Base-by-base conservation (phyloP, 1,140 invertebrate genomes). In the Cydia amplana region DNA sequence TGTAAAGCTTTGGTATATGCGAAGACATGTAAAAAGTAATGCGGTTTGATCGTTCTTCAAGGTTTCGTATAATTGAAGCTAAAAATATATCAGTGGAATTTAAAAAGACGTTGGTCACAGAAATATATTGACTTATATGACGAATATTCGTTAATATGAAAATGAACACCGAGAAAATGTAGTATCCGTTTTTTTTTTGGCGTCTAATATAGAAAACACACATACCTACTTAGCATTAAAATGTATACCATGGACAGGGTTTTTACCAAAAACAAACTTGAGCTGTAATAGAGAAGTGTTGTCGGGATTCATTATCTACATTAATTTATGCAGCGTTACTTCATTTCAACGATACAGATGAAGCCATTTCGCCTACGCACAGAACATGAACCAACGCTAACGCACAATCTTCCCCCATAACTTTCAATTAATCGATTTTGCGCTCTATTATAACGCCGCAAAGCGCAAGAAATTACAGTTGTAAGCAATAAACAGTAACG, bases 341-440 rank as follows among this genome's bases (percentile, higher is more conserved):
- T 23, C n/a, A 51, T 51, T 51, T 51, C 5, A 6, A 51, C 49
- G n/a, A 18, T 60, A 60, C 5, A 23, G 18, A 60, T 60, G 10
- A 60, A 60, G 20, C 20, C 2, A 60, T 60, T 60, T 9, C 55
- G 20, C 55, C 55, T 60, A 60, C 55, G 55, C 55, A 60, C 9
- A 23, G n/a, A n/a, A 60, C 55, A 23, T 23, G 55, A 60, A 23
- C 55, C 6, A 60, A n/a, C 20, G 55, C 55, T 23, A 23, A 60
- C 64, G 64, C 12, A 36, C 36, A 70, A 32, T 23, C 28, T 36
- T 32, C 18, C 18, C n/a, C 65, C 65, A 43, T 70, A 18, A 70
- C 32, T 70, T 70, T 70, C 65, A 32, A 70, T 70, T 70, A 70
- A 70, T 70, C 65, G 65, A 70, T 70, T 40, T 20, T 70, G 32